Conservation (phyloP, 2,113 vertebrate species). For the Pelusios castaneus region DNA sequence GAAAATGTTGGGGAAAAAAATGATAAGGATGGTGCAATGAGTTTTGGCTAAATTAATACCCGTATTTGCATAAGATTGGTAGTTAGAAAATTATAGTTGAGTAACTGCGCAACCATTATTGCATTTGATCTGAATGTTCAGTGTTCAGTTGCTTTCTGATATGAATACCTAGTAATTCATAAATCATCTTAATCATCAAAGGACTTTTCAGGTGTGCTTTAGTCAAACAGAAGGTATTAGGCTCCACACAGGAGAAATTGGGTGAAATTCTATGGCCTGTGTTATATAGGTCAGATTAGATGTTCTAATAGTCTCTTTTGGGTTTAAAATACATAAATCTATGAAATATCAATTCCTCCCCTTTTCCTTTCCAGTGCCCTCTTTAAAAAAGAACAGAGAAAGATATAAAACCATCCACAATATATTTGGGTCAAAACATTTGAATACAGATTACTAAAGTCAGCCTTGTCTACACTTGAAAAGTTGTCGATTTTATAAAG, state of each 20-base stretch:
- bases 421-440: not conserved
- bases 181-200: not conserved
- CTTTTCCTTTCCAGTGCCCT: not conserved
- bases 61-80: not conserved
- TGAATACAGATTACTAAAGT: not conserved
- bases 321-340: not conserved
- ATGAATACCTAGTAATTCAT: not conserved
- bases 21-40: not conserved
- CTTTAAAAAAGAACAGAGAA: not conserved
- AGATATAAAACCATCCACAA: not conserved
- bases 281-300: not conserved
- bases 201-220: not conserved
- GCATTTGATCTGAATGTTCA: not conserved
- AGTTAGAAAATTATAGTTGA: not conserved
- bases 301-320: not conserved
- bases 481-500: too few relatives aligned
- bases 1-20: not conserved
- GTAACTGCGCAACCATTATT: not conserved
- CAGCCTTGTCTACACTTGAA: too few relatives aligned
- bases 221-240: accelerated
- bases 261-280: not conserved
- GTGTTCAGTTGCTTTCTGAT: not conserved
- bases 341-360: not conserved
- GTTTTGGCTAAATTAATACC: not conserved
- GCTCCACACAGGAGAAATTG: not conserved